Evolutionary conservation across 2,797 vertebrate species (phyloP).

Genomic region (Enteromius trimaculatus): DNA sequence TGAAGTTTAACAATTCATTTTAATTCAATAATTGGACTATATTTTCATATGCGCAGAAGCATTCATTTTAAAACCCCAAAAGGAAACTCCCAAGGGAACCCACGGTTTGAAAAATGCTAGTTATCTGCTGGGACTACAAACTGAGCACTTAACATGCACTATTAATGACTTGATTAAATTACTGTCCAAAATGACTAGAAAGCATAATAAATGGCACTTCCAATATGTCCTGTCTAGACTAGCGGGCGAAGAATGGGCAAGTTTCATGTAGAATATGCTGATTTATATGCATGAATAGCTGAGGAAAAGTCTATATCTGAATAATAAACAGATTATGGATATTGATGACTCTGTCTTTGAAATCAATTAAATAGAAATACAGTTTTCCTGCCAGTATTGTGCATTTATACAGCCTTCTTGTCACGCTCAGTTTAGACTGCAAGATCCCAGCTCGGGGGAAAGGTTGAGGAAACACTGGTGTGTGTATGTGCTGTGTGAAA

Average conservation of each 20-base stretch:
- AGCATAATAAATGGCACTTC: slow-evolving; percentile 15
- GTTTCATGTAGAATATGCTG: background rate
- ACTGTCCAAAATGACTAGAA: slow-evolving; percentile 15
- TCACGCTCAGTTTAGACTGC: background rate
- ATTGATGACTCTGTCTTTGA: background rate
- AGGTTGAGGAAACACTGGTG: background rate
- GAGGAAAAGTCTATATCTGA: background rate
- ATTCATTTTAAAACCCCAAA: background rate
- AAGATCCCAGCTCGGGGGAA: background rate
- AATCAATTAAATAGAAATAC: background rate
- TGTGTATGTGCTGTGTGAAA: slow-evolving; percentile 37
- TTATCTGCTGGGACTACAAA: slow-evolving; percentile 8
- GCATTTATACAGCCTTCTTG: background rate
- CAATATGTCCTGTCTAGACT: background rate
- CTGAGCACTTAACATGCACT: slow-evolving; percentile 17
- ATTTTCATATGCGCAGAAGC: background rate
- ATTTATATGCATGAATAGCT: background rate
- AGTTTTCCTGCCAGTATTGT: background rate
- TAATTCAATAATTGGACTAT: background rate
- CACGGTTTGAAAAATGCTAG: slow-evolving; percentile 9
- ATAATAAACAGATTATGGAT: background rate
- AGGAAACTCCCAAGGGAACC: background rate
- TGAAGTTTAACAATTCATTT: background rate
- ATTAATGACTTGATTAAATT: slow-evolving; percentile 28
- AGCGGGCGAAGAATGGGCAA: background rate